Conservation (phyloP, 2,113 vertebrate genomes). For the Cacatua alba region DNA sequence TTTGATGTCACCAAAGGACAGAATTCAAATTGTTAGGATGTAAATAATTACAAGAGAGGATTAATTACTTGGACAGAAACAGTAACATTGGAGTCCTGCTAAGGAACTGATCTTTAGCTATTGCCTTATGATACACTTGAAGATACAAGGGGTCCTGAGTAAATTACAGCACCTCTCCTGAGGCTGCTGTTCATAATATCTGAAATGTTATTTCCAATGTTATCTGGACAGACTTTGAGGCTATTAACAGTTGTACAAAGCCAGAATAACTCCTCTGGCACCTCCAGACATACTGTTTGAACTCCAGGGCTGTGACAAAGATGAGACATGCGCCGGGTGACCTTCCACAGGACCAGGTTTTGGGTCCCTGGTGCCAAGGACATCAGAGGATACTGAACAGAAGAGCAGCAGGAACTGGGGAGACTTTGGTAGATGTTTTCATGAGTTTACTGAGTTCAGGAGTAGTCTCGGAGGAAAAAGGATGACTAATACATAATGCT, state of each 20-base stretch:
- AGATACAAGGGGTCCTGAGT: neutral
- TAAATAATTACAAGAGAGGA: neutral
- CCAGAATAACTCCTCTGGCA: neutral
- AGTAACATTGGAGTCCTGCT: neutral
- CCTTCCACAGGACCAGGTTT: neutral
- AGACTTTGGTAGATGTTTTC: conserved; percentile 57
- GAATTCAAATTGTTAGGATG: neutral
- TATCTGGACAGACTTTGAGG: neutral
- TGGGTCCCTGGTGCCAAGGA: neutral
- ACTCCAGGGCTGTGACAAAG: neutral
- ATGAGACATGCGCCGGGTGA: neutral
- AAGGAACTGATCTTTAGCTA: neutral
- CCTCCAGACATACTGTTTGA: neutral
- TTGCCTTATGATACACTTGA: neutral
- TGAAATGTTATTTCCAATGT: neutral
- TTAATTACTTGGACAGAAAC: neutral
- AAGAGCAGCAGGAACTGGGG: conserved; percentile 20
- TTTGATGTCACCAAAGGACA: neutral
- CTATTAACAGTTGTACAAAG: neutral
- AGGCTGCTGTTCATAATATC: neutral
- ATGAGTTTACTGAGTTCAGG: conserved; percentile 66
- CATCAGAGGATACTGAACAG: neutral
- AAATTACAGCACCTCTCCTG: neutral
- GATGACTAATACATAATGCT: conserved; percentile 64
- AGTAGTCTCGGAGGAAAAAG: conserved; percentile 43